Evolutionary conservation across 2,888 invertebrate species (phyloP), one percentile per base, ranked within the genome.

Genomic region (Ormyrus nitidulus): DNA sequence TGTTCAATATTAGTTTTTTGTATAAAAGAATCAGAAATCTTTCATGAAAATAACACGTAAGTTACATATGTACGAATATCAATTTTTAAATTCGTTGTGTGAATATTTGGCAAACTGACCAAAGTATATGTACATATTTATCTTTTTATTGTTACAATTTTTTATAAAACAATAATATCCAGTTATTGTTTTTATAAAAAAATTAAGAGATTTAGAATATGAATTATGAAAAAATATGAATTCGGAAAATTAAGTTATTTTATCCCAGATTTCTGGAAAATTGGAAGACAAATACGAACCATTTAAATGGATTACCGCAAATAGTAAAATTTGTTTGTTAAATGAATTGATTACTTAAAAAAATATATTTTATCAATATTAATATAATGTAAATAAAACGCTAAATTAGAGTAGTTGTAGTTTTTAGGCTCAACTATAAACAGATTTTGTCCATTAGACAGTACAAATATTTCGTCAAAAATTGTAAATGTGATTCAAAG

Each of bases 251-350:
- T n/a, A 75, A 77, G 46, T 62, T 70, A 76, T 78, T 59, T 72
- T 59, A 74, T 80, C 77, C 78, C 75, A 82, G 74, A 68, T 7
- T 62, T 34, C 79, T 81, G 75, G 79, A 81, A 34, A 34, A 72
- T 68, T 83, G 83, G 83, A 83, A 83, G 83, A 83, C 83, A 76
- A 82, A 77, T 64, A 82, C 80, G 82, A 82, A 77, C 80, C 44
- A 61, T 56, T 81, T 34, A 66, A 76, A 44, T 59, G 34, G 46
- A 76, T 70, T 72, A 65, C 66, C 62, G 77, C n/a, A 76, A 80
- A 80, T 49, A 56, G 10, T 64, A n/a, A 65, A 65, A 71, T 71
- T 61, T 54, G 9, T 46, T 54, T 61, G 4, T 64, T 59, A 77
- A 79, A 64, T 79, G 44, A 79, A 72, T 13, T 56, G 58, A 71